Evolutionary conservation across 2,113 vertebrate species (phyloP), one percentile per base, ranked within the genome.

Genomic region (Hemiprocne comata): DNA sequence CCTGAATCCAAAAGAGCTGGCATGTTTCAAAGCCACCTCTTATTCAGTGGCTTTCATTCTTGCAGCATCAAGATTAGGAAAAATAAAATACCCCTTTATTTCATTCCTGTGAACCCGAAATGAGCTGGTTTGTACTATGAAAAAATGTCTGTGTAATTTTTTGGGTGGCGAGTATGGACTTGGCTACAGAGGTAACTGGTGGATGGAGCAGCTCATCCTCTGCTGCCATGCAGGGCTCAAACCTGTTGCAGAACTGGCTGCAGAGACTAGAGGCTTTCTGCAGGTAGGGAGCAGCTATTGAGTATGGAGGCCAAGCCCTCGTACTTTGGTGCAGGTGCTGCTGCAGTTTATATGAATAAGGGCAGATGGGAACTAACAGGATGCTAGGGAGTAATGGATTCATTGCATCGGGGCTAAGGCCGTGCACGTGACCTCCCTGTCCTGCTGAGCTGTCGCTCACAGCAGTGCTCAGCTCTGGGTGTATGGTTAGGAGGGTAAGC

Each of bases 381-480:
- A 17, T 20, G n/a, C 13, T 6, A 15, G 58, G 72, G 55, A 79
- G 46, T 76, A 54, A 38, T 26, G 3, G 76, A 46, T 44, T 50
- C 29, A 17, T 20, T 79, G 40, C 8, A 16, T 44, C 50, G 33
- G 36, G 44, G 57, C 78, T 61, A 48, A 65, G 55, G 54, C 81
- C 7, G 9, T 26, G 71, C 33, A 7, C 0, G 0, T 46, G 42
- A 18, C 50, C 0, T 8, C 44, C 17, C 42, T 20, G 18, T 69
- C 48, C 65, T 69, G 58, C 62, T 65, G 70, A 23, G 58, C 25
- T 34, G 77, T 65, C 48, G 11, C 34, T 55, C 2, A 1, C 38
- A 48, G 53, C 51, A 70, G 34, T 25, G 16, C 53, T 67, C 29
- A 34, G 64, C 44, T 36, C 25, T 46, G 29, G 28, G 10, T 7